Base-by-base conservation (phyloP, 2,113 vertebrate genomes). In the Menidia beryllina region DNA sequence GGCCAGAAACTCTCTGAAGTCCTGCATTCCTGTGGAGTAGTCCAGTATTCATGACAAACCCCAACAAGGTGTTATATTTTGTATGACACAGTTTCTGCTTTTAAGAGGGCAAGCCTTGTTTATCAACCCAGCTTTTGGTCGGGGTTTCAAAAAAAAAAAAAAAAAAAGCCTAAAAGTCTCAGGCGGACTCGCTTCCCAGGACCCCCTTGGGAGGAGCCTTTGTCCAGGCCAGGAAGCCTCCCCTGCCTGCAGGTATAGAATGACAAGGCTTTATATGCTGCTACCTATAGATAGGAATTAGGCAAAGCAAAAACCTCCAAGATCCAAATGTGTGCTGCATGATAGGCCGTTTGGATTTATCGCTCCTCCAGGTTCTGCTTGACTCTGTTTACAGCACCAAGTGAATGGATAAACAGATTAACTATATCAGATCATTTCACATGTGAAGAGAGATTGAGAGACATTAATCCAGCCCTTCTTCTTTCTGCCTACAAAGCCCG, bases 151-250 rank as follows among this genome's bases (percentile, higher is more conserved):
- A 86, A 87, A 39, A 49, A 48, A 66, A 54, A 43, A 61, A 60
- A 60, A 47, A 63, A 87, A 84, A 79, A 79, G 60, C 74, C 83
- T 65, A 83, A 88, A 88, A 83, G 89, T 92, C 90, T 90, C 89
- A 83, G 77, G 88, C 83, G 80, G 83, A 85, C 84, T 69, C 23
- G 90, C 79, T 92, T 93, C 91, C 91, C 89, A 93, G 86, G 89
- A 81, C 75, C 88, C 92, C 88, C 92, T 79, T 62, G 91, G 88
- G 91, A 91, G 71, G 71, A 82, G 81, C 82, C 39, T 86, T 91
- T 91, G 89, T 91, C 70, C 72, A 0, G 54, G 69, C 68, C 84
- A 88, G 89, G 89, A 91, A 88, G 81, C 86, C 84, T 91, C 79
- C 88, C 81, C 75, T 75, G 78, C 90, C 87, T 48, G 79, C 86